Evolutionary conservation across 2,113 vertebrate species (phyloP).

Genomic region (Mixornis gularis): DNA sequence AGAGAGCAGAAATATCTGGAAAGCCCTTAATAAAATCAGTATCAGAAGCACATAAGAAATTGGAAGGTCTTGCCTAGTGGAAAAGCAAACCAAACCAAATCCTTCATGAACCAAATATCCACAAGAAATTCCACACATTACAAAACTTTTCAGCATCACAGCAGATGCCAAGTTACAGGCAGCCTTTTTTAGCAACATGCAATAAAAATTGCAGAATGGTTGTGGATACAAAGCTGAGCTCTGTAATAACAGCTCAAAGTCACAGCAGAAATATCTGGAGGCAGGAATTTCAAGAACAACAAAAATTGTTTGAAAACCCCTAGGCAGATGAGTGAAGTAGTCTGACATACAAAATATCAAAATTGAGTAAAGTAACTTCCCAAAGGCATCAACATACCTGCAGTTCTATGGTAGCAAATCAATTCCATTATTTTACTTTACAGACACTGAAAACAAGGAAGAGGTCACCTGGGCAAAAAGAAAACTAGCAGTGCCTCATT

Average conservation of each 20-base stretch:
- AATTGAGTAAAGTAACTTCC: not conserved
- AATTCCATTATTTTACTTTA: not conserved
- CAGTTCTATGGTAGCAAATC: not conserved
- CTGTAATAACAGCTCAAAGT: not conserved
- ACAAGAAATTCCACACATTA: rapidly evolving
- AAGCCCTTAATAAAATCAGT: not conserved
- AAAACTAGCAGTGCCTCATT: not conserved
- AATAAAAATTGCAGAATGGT: not conserved
- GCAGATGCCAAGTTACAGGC: not conserved
- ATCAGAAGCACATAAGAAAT: not conserved
- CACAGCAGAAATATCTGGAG: not conserved
- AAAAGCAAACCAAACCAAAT: not conserved
- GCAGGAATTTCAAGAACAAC: not conserved
- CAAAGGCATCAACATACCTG: not conserved
- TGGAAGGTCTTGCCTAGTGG: not conserved
- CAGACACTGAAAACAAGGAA: not conserved
- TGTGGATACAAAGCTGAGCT: not conserved
- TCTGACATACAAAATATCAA: not conserved
- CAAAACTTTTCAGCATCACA: not conserved
- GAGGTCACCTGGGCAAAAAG: not conserved
- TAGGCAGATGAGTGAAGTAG: not conserved
- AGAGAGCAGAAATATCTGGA: slow-evolving; percentile 1
- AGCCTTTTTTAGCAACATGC: not conserved
- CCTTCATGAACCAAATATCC: not conserved
- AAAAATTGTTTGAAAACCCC: not conserved